A percentile compares a stretch with the other conserved stretches of the same genome.
These are phyloP conservation scores for Drosophila suboccidentalis DNA, from an alignment of 2,888 invertebrate species.

Conservation along the genomic window DNA sequence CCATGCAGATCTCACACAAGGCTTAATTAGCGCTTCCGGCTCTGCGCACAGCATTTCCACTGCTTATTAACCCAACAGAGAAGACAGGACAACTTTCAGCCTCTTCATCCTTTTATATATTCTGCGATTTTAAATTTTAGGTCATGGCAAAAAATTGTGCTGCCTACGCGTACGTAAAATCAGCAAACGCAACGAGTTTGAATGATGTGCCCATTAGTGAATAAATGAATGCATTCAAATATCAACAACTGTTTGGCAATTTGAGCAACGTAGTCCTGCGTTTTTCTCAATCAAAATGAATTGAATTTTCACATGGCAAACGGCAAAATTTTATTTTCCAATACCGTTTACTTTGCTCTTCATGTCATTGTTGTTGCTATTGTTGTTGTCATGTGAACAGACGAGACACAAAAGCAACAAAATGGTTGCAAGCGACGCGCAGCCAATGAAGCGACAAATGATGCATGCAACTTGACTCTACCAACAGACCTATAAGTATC, in stretches of 20 bases:
- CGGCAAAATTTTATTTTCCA: conserved; percentile 47
- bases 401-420: conserved; percentile 45
- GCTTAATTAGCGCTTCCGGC: conserved; percentile 75
- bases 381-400: conserved; percentile 59
- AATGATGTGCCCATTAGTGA: conserved; percentile 38
- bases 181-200: conserved; percentile 5
- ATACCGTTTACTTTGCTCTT: conserved; percentile 41
- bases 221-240: conserved; percentile 40
- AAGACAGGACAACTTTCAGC: conserved; percentile 45
- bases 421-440: conserved; percentile 38
- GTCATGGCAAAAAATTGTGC: conserved; percentile 31
- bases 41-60: conserved; percentile 60
- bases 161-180: conserved; percentile 15
- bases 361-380: conserved; percentile 14
- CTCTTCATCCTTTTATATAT: conserved; percentile 4
- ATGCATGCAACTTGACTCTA: conserved; percentile 44
- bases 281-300: conserved; percentile 63
- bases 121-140: conserved; percentile 6
- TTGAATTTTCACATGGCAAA: conserved; percentile 56
- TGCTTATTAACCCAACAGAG: conserved; percentile 59
- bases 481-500: background rate
- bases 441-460: conserved; percentile 59
- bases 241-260: conserved; percentile 35
- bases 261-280: conserved; percentile 21
- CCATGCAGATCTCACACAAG: conserved; percentile 48